Evolutionary conservation across 2,797 vertebrate genomes (phyloP), one percentile per base, ranked within the genome.

Genomic region (Chaetophractus vellerosus): DNA sequence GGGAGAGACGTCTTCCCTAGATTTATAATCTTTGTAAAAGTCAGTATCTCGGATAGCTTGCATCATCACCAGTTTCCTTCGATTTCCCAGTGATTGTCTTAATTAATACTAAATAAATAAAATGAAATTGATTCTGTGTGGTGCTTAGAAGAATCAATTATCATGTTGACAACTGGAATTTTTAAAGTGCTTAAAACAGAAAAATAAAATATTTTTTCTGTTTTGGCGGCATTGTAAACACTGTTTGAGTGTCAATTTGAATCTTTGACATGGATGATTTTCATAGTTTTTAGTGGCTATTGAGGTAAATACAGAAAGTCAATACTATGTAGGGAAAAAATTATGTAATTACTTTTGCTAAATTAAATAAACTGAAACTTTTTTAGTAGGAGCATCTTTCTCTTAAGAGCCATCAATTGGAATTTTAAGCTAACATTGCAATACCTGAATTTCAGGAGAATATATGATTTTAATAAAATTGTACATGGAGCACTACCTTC

Each of bases 361-460:
- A 84, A 88, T 52, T 87, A 80, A 55, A 10, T 79, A 66, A 78
- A 55, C 55, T 81, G 16, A 91, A 69, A 52, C 48, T 89, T 85
- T 85, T 78, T 63, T 1, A 69, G 14, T 55, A 1, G 64, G 41
- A 71, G 12, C n/a, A 92, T 41, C 7, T 38, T 63, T 74, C 45
- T 78, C 31, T 16, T 64, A 55, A 50, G 66, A 91, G n/a, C 4
- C 63, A 87, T 90, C 71, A 93, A 6, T 78, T 96, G 78, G 80
- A 92, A 92, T 28, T 71, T 55, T 52, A 41, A 80, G 72, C 4
- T 94, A 31, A 0, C 0, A 26, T 16, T 92, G 24, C 15, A 95
- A 52, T 68, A 76, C 52, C 28, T 97, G 64, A 72, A 68, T 95
- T 81, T 88, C 80, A 94, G 36, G 72, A 96, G 83, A 75, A 75